phyloP scores from a whole-genome alignment of 1,140 invertebrate species.

The Euura lappo region DNA sequence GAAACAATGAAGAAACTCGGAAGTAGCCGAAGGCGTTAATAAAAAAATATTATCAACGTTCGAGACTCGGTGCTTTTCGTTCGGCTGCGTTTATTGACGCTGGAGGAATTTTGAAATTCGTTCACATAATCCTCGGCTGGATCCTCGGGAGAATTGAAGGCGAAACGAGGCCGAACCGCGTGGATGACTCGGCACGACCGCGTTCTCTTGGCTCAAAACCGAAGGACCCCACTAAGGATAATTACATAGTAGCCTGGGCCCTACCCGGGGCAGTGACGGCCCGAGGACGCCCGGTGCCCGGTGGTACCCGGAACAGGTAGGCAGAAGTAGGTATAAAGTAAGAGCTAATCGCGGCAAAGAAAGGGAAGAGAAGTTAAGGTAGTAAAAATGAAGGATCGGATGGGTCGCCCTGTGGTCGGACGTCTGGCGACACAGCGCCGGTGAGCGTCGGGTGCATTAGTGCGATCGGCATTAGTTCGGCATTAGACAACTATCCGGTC shows the following conservation, averaged over 20 bases:
- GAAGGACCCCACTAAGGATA: slow-evolving; percentile 48
- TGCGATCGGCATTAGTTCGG: neutral
- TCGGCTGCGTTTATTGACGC: no score
- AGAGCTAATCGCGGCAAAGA: neutral
- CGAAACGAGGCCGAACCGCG: neutral
- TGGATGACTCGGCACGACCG: slow-evolving; percentile 2
- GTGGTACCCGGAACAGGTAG: slow-evolving; percentile 4
- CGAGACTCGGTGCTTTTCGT: no score
- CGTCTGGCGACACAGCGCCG: neutral
- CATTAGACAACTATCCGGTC: neutral
- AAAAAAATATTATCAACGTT: no score
- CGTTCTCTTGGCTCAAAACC: slow-evolving; percentile 28
- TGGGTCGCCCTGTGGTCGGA: neutral
- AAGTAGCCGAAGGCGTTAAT: no score
- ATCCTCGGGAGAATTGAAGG: neutral
- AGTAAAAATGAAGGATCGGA: neutral
- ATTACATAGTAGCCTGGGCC: slow-evolving; percentile 51
- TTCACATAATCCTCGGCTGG: neutral
- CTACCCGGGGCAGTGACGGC: slow-evolving; percentile 33
- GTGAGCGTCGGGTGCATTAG: neutral
- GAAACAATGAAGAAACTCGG: no score
- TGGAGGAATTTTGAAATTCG: no score
- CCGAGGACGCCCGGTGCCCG: slow-evolving; percentile 19
- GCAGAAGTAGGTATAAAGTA: neutral
- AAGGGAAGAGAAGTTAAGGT: neutral